Percentiles rank a stretch among this genome's conserved stretches.
phyloP scores from a whole-genome alignment of 2,888 invertebrate genomes.

The Pandemis cinnamomeana region DNA sequence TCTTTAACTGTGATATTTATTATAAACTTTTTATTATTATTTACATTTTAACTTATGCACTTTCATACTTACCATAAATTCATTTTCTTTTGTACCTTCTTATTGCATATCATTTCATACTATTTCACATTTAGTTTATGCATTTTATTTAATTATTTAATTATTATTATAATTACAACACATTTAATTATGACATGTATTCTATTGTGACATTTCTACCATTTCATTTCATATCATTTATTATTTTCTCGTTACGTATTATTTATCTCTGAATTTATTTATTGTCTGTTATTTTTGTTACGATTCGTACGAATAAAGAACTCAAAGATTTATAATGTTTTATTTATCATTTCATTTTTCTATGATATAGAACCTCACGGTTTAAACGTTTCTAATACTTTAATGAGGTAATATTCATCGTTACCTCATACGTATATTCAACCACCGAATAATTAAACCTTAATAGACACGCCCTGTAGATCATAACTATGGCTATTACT shows the following conservation, averaged over 20 bases:
- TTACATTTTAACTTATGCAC: background rate
- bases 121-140: constrained; percentile 39
- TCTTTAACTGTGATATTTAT: constrained; percentile 24
- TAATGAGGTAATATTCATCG: no score
- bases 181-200: no score
- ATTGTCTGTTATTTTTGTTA: constrained; percentile 47
- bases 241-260: constrained; percentile 20
- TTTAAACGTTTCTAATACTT: no score
- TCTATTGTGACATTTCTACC: constrained; percentile 16
- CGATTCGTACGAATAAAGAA: constrained; percentile 81
- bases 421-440: no score
- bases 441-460: no score
- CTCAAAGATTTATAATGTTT: constrained; percentile 53
- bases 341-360: constrained; percentile 23
- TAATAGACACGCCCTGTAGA: no score
- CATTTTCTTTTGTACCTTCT: constrained; percentile 44
- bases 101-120: constrained; percentile 46
- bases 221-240: constrained; percentile 11
- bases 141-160: constrained; percentile 44
- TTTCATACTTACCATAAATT: constrained; percentile 1
- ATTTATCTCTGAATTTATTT: constrained; percentile 19
- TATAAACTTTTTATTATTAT: background rate
- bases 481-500: no score
- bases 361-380: no score
- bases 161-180: constrained; percentile 42